Base-by-base conservation (phyloP, 2,113 vertebrate genomes). In the Phrynosoma blainvillii region DNA sequence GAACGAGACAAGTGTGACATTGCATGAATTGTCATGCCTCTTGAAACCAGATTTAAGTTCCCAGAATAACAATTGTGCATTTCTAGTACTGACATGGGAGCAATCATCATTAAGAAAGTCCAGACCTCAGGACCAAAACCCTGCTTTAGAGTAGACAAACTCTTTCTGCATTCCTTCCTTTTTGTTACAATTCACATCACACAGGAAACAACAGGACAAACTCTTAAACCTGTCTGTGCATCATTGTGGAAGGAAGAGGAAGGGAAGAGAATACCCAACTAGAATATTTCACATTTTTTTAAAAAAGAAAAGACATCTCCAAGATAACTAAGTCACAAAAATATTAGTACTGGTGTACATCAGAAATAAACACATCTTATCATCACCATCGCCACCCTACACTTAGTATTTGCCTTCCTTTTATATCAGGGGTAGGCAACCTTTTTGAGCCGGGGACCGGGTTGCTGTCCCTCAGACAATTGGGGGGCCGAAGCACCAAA, bases 1-100 rank as follows among this genome's bases (percentile, higher is more conserved):
- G 59, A 73, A 59, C 59, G 23, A 74, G 82, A 93, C 91, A 89
- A 25, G 18, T 71, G 16, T 21, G 21, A 16, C 54, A 25, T 70
- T 23, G 40, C 62, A 68, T 20, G 8, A 52, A 18, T 2, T 20
- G n/a, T 32, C n/a, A 25, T 11, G 10, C 14, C 2, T 77, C 13
- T 68, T 23, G 62, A 25, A 42, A 36, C 6, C 66, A 54, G 65
- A n/a, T 30, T 36, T 18, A 70, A 40, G 1, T 10, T 4, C 5
- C 20, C 21, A 16, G 27, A 70, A 5, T 30, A 79, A n/a, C 27
- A 59, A 56, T 8, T 32, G 30, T 20, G 8, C 18, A 20, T 1
- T 40, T 47, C 36, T 42, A 36, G 56, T 40, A 1, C 25, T 18
- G 9, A 25, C 36, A 40, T 23, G 16, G 36, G 16, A 13, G 7